Percentiles rank a stretch among this genome's conserved stretches.
phyloP scores from a whole-genome alignment of 1,140 invertebrate species.

The Sycophaga agraensis region DNA sequence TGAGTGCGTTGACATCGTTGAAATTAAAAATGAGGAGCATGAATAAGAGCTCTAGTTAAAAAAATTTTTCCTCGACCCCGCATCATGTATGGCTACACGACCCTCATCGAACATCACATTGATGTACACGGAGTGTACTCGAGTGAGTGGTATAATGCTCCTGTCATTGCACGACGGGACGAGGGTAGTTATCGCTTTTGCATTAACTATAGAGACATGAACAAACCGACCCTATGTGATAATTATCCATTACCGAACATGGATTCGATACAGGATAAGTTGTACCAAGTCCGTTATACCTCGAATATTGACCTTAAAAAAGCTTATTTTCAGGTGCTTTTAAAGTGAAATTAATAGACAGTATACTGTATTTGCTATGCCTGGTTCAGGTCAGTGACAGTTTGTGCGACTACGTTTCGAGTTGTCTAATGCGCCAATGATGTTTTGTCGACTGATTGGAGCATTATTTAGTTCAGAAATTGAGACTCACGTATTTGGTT shows the following conservation, averaged over 20 bases:
- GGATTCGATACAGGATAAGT: not conserved
- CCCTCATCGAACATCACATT: no score
- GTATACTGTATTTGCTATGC: constrained; percentile 2
- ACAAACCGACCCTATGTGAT: not conserved
- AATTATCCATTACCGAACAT: not conserved
- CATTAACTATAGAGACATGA: not conserved
- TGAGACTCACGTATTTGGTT: not conserved
- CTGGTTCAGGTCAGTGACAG: not conserved
- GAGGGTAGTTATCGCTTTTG: not conserved
- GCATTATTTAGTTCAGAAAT: not conserved
- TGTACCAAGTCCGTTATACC: not conserved
- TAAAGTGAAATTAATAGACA: not conserved
- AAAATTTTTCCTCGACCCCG: no score
- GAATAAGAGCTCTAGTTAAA: no score
- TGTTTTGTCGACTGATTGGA: not conserved
- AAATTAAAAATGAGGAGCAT: no score
- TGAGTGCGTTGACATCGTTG: no score
- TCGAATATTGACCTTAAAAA: not conserved
- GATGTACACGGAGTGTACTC: no score
- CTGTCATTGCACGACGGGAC: no score
- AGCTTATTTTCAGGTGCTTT: not conserved
- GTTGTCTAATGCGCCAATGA: not conserved
- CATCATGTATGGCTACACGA: no score
- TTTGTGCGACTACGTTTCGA: not conserved
- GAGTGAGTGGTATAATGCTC: no score